Evolutionary conservation across 2,888 invertebrate genomes (phyloP), one percentile per base, ranked within the genome.

Genomic region (Catocala sponsa): DNA sequence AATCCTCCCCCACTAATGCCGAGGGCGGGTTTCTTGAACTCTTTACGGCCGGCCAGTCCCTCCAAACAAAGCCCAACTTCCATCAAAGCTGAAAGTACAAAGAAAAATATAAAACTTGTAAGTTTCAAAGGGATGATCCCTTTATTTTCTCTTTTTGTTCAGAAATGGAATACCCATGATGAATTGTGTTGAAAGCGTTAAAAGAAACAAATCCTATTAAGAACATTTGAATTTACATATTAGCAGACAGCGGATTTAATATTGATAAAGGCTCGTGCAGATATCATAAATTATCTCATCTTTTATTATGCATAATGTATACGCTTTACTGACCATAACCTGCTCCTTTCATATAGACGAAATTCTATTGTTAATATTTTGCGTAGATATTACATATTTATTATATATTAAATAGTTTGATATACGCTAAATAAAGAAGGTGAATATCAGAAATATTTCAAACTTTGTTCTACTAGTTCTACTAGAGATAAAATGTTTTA

Each of bases 51-150:
- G 77, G 72, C 78, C 70, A 67, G 68, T 74, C 68, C 80, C 65
- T 78, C 71, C 82, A 86, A 90, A 90, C 89, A 91, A 91, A 88
- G 86, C 78, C 79, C 71, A 87, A 89, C 84, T 91, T 88, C 84
- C 82, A 87, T 88, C 86, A 90, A 90, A 90, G 86, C 80, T 76
- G 76, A 72, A 87, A 87, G 86, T 82, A 87, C 84, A 88, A 90
- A 88, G 86, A 87, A 87, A 89, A 88, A 87, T 87, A 88, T 83
- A 87, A 89, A 91, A 90, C 87, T 90, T 87, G 84, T 82, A 88
- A 90, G 85, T 91, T 90, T 84, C 86, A 87, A 87, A 90, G 87
- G 87, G 86, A 87, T 88, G 74, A 90, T 90, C 88, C 88, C 78
- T 86, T 89, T 86, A 81, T 83, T 83, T 84, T 80, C 79, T 74